These are phyloP conservation scores for Todiramphus chloris DNA, from an alignment of 2,113 vertebrate species.

Conservation along the genomic window DNA sequence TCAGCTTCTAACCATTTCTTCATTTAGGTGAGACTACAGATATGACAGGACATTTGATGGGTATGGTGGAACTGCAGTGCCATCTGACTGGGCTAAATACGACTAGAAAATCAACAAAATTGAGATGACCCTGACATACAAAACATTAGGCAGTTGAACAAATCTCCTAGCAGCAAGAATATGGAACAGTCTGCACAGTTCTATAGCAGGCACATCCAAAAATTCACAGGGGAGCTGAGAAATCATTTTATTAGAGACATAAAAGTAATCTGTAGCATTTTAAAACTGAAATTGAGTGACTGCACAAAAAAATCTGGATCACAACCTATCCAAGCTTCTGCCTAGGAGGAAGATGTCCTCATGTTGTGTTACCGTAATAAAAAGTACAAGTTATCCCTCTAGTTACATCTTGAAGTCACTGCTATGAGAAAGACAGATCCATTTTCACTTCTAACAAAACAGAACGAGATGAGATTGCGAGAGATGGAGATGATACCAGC, in stretches of 20 bases:
- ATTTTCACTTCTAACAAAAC: conserved; percentile 1
- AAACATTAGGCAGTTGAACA: background rate
- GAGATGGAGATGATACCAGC: background rate
- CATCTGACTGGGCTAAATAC: background rate
- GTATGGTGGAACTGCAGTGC: background rate
- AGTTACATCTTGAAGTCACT: background rate
- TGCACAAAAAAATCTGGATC: background rate
- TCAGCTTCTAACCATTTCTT: background rate
- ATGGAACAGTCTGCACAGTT: background rate
- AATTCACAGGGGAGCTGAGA: conserved; percentile 8
- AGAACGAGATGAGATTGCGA: background rate
- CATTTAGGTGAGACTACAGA: background rate
- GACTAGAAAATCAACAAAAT: background rate
- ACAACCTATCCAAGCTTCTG: background rate
- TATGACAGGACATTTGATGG: background rate
- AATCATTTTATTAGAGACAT: conserved; percentile 16
- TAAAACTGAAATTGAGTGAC: background rate
- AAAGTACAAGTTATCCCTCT: conserved; percentile 14
- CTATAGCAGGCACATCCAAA: background rate
- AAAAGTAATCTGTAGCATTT: background rate
- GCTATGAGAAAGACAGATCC: background rate
- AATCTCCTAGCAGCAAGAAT: background rate
- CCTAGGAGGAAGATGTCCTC: background rate
- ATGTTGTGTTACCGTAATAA: background rate
- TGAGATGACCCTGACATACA: conserved; percentile 7